A percentile compares a stretch with the other conserved stretches of the same genome.
Conservation (phyloP, 2,113 vertebrate genomes). For the Gracilinanus agilis region DNA sequence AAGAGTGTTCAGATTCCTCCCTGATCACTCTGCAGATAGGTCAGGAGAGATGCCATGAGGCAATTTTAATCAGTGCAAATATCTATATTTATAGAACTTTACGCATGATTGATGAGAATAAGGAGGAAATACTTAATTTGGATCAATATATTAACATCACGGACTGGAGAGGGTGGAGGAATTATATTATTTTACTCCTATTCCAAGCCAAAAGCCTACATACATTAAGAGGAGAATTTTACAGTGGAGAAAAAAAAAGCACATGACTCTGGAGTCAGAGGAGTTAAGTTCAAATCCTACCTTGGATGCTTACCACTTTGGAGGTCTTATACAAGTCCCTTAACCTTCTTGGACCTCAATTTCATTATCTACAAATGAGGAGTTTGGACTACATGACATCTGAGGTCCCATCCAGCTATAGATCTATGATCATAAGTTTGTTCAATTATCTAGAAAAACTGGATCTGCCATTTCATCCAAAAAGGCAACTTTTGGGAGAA, state of each 20-base stretch:
- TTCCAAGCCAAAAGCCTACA: neutral
- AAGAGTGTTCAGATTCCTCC: neutral
- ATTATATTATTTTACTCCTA: neutral
- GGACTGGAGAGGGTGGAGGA: neutral
- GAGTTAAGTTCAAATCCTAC: neutral
- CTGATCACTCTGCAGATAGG: fast-evolving
- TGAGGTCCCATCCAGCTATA: too few relatives aligned
- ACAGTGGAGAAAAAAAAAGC: neutral
- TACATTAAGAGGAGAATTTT: neutral
- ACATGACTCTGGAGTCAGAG: neutral
- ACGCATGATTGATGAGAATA: neutral
- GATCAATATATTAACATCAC: neutral
- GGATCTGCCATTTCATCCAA: too few relatives aligned
- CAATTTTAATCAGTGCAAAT: neutral
- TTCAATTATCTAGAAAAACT: too few relatives aligned
- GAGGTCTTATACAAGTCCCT: neutral
- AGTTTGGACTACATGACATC: too few relatives aligned
- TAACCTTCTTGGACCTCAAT: neutral
- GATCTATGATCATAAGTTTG: too few relatives aligned
- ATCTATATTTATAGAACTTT: neutral
- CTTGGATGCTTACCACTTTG: neutral
- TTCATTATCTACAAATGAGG: too few relatives aligned
- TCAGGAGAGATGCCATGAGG: neutral
- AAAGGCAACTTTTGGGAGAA: too few relatives aligned
- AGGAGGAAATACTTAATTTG: neutral